Conservation (phyloP, 2,888 invertebrate species). For the Conus canariensis region DNA sequence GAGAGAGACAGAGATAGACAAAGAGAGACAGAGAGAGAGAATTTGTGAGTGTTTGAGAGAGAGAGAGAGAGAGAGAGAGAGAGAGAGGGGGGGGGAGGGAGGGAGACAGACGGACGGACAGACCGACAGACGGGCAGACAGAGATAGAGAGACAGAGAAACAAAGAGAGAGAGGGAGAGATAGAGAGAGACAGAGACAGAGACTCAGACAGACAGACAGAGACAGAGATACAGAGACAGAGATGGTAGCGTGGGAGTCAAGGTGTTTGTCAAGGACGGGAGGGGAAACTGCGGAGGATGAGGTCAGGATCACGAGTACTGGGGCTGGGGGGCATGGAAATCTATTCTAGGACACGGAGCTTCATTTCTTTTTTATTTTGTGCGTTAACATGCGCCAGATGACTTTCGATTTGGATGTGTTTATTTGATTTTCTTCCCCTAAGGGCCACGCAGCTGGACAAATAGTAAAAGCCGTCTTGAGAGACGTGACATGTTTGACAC, state of each 20-base stretch:
- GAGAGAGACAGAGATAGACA: conserved; percentile 12
- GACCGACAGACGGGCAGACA: neutral
- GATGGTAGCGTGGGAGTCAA: neutral
- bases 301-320: no score
- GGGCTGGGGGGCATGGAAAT: no score
- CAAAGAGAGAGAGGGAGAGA: neutral
- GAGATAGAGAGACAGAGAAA: neutral
- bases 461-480: no score
- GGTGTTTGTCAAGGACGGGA: neutral
- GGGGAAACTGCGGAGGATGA: neutral
- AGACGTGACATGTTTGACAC: no score
- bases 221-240: neutral
- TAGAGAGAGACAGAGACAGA: conserved; percentile 4
- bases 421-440: no score
- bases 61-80: neutral
- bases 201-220: neutral
- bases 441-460: no score
- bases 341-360: no score
- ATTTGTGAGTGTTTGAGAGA: neutral
- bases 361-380: no score
- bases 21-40: conserved; percentile 14
- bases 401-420: no score
- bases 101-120: conserved; percentile 28
- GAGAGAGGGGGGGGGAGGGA: neutral
- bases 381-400: no score